Evolutionary conservation across 2,888 invertebrate species (phyloP), one percentile per base, ranked within the genome.

Genomic region (Tetragonisca angustula): DNA sequence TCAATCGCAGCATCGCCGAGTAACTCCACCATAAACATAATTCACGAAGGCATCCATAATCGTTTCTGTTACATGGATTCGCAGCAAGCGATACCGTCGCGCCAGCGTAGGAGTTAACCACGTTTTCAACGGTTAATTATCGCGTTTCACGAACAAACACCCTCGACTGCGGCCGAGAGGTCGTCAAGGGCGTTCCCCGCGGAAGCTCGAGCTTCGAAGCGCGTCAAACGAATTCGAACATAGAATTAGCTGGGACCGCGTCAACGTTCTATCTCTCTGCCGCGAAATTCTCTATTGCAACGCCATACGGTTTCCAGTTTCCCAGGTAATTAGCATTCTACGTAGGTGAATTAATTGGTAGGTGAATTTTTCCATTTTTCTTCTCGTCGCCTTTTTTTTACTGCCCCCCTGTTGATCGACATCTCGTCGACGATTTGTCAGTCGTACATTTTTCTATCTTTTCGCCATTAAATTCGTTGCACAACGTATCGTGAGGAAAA

Each of bases 91-190:
- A 65, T 52, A 76, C 67, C 74, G 54, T 36, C 67, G 74, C 56
- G 68, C 73, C 70, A 64, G 77, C 81, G 78, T 82, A 76, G 43
- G 80, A 76, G 80, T 86, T 89, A 89, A 86, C 83, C 76, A 81
- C 76, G 69, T 89, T 89, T 83, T 89, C 89, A 83, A 86, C 83
- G 84, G 86, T 86, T 85, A 86, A 89, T 89, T 89, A 89, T 86
- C 89, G 79, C 85, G 85, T 89, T 87, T 88, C 88, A 82, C 90
- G 88, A 87, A 79, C 84, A 87, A 88, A 86, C 87, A 85, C 80
- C 76, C 73, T 67, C 76, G 74, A 76, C 76, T 80, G 75, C 72
- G 83, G 36, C 49, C 24, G 65, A 52, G 54, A 70, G 67, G 32
- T 17, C 36, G 54, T 32, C 54, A 64, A 36, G 69, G 27, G 59